phyloP scores from a whole-genome alignment of 2,113 vertebrate genomes.

The Fregetta grallaria region DNA sequence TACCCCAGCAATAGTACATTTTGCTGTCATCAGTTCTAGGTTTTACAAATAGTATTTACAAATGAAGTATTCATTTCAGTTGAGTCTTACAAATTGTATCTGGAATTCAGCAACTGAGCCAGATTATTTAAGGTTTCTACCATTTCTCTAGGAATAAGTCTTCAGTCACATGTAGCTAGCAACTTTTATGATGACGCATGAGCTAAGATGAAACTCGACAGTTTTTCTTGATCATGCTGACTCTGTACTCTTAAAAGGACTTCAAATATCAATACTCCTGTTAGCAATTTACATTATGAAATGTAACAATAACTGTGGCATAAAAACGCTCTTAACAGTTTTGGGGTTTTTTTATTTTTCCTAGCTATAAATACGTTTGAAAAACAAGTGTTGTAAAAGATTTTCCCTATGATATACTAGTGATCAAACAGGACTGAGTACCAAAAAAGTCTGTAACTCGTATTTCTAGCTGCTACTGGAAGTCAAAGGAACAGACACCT shows the following conservation, averaged over 20 bases:
- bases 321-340: not conserved
- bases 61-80: not conserved
- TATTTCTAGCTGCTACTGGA: not conserved
- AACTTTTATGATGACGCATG: not conserved
- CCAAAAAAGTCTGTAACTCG: not conserved
- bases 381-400: not conserved
- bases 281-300: not conserved
- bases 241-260: not conserved
- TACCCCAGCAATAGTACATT: not conserved
- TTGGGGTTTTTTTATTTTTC: not conserved
- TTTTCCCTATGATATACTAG: not conserved
- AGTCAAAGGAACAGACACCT: not conserved
- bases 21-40: not conserved
- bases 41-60: not conserved
- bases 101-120: not conserved
- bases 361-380: not conserved
- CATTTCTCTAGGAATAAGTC: not conserved
- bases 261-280: not conserved
- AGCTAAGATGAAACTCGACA: not conserved
- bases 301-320: not conserved
- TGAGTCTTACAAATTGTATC: not conserved
- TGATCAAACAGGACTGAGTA: not conserved
- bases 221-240: not conserved
- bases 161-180: not conserved
- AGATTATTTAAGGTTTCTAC: not conserved